Base-by-base conservation (phyloP, 2,797 vertebrate genomes). In the Poeciliopsis paucimaculata region DNA sequence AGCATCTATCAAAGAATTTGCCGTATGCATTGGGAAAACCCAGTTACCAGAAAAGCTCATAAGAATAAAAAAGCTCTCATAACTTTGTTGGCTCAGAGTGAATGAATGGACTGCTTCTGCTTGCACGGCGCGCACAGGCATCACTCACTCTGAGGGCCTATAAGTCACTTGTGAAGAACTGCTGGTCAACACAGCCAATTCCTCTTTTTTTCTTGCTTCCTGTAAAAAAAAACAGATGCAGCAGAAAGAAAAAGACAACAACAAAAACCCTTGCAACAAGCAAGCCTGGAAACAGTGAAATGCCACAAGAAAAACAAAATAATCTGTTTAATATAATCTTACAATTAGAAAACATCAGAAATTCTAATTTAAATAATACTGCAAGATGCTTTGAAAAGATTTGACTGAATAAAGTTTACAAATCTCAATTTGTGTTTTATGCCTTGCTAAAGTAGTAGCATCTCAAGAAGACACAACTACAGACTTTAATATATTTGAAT, bases 31-130 rank as follows among this genome's bases (percentile, higher is more conserved):
- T 79, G 45, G 90, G 86, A 93, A 94, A 94, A 94, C 89, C 91
- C 86, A 87, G 91, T 95, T 94, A 95, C 88, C 86, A 90, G 88
- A 91, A 91, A 93, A 89, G 90, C 92, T 93, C 91, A 94, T 94
- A 94, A 92, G 92, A 94, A 94, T 94, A 94, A 94, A 93, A 94
- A 92, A 94, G 86, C 90, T 87, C 84, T 90, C 88, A 92, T 94
- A 94, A 94, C 89, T 93, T 92, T 8, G 90, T 91, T 92, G 92
- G 89, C 89, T 85, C 82, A 39, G 84, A 85, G 87, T 90, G 93
- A 93, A 91, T 92, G 92, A 93, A 92, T 89, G 93, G 88, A 87
- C 90, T 75, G 89, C 88, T 82, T 79, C 89, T 57, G 83, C 88
- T 73, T 72, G 89, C 79, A 60, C 77, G 81, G 80, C 46, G 39